These are phyloP conservation scores for Sylvicola cinctus DNA, from an alignment of 2,888 invertebrate genomes.

Conservation along the genomic window DNA sequence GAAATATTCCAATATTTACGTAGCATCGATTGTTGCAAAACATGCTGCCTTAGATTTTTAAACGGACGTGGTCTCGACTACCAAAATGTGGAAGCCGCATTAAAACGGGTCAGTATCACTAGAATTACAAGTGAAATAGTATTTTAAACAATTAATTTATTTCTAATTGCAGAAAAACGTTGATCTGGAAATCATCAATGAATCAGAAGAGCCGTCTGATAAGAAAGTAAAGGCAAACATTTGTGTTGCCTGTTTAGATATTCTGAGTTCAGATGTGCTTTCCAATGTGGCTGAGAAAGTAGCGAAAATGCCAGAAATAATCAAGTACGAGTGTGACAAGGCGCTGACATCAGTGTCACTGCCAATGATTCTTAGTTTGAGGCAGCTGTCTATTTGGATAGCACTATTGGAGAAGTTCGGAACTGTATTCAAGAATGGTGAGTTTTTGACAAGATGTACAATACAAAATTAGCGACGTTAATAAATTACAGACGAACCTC, in stretches of 20 bases:
- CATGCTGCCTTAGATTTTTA: constrained; percentile 46
- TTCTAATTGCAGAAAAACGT: neutral
- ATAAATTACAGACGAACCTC: constrained; percentile 13
- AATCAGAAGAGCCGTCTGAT: constrained; percentile 14
- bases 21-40: constrained; percentile 39
- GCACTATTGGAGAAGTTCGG: constrained; percentile 34
- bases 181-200: constrained; percentile 2
- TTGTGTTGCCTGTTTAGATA: constrained; percentile 51
- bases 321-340: constrained; percentile 38
- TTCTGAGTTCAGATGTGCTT: constrained; percentile 37
- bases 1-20: constrained; percentile 29
- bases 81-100: constrained; percentile 27
- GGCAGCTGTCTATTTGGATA: constrained; percentile 43
- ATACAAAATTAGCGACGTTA: constrained; percentile 7
- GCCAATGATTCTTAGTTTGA: constrained; percentile 42
- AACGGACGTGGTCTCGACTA: constrained; percentile 35
- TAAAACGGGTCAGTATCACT: constrained; percentile 27
- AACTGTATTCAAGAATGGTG: constrained; percentile 20
- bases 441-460: constrained; percentile 8
- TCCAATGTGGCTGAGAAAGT: constrained; percentile 29
- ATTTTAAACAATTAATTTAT: neutral
- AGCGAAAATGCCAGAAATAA: constrained; percentile 27
- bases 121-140: neutral
- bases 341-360: constrained; percentile 50
- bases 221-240: constrained; percentile 30